Conservation (phyloP, 1,140 invertebrate species). For the Bombus waltoni region DNA sequence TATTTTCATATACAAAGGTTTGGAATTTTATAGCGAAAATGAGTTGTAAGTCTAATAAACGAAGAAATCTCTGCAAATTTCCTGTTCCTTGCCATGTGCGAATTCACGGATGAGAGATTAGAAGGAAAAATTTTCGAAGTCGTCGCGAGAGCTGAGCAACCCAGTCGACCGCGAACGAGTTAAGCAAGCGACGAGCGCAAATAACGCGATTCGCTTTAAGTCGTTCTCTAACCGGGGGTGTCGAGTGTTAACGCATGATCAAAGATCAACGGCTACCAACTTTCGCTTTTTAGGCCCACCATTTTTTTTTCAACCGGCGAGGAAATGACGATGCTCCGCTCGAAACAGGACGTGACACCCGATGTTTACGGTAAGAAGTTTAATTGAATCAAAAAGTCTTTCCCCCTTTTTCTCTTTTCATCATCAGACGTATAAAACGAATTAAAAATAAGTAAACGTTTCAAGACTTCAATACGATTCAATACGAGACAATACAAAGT, state of each 20-base stretch:
- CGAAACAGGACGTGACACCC: slow-evolving; percentile 60
- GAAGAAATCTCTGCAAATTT: background rate
- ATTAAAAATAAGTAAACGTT: background rate
- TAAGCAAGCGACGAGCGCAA: slow-evolving; percentile 34
- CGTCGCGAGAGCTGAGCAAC: slow-evolving; percentile 10
- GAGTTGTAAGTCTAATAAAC: background rate
- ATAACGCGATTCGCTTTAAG: slow-evolving; percentile 55
- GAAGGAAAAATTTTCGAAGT: background rate
- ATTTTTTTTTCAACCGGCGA: background rate
- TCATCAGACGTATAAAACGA: background rate
- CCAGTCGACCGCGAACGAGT: slow-evolving; percentile 13
- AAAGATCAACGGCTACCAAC: slow-evolving; percentile 50
- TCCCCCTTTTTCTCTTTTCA: background rate
- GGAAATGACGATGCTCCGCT: slow-evolving; percentile 64
- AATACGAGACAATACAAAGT: too few species aligned
- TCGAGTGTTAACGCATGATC: slow-evolving; percentile 61
- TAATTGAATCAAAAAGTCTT: slow-evolving; percentile 21
- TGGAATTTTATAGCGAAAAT: background rate
- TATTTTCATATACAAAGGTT: background rate
- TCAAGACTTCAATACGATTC: background rate
- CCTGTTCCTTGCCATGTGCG: background rate
- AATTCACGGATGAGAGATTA: background rate
- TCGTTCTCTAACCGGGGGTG: slow-evolving; percentile 42
- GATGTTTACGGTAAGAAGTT: background rate
- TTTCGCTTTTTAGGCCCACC: slow-evolving; percentile 37